Percentiles rank a stretch among this genome's conserved stretches.
Evolutionary conservation across 2,797 vertebrate genomes (phyloP).

Genomic region (Delichon dasypus): DNA sequence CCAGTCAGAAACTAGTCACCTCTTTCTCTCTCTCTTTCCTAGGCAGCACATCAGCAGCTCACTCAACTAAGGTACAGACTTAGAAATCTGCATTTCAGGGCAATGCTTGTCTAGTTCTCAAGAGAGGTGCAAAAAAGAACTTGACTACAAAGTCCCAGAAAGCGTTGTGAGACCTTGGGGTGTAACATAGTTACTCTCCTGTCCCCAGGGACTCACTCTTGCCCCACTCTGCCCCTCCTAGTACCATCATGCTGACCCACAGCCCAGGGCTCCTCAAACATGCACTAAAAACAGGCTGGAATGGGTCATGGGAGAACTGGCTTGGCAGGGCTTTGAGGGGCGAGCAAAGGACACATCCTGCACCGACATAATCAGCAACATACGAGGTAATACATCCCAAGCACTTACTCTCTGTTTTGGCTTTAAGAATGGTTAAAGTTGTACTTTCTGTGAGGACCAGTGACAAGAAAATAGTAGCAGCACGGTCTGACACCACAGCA

Average conservation of each 20-base stretch:
- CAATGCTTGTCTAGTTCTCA: background rate
- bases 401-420: background rate
- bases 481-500: background rate
- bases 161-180: background rate
- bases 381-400: background rate
- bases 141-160: background rate
- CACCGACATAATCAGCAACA: background rate
- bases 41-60: background rate
- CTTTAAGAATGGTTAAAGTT: background rate
- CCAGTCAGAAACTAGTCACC: background rate
- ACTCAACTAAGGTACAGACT: background rate
- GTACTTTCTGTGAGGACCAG: background rate
- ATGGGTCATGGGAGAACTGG: background rate
- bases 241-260: accelerated
- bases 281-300: background rate
- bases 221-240: background rate
- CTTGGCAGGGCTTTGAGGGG: background rate
- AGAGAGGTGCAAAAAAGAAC: background rate
- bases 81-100: background rate
- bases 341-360: background rate
- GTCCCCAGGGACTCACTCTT: accelerated
- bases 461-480: background rate
- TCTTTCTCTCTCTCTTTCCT: background rate
- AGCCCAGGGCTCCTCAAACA: accelerated
- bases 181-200: background rate